Evolutionary conservation across 2,888 invertebrate species (phyloP), one percentile per base, ranked within the genome.

Genomic region (Drosophila ezoana): DNA sequence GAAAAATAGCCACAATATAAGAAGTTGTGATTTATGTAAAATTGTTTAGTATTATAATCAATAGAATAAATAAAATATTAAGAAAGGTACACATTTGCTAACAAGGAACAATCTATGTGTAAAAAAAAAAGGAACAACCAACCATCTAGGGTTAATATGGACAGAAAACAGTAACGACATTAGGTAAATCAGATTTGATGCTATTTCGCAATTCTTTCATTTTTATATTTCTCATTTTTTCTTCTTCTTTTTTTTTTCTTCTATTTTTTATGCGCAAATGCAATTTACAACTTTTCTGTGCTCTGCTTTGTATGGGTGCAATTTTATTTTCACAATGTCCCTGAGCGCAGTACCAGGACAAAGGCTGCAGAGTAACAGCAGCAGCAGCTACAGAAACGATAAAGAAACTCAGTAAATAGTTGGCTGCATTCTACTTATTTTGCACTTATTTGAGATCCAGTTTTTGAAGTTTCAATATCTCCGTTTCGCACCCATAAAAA

Each of bases 211-310:
- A 38, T 51, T 65, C 44, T 48, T 74, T 57, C 45, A 43, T 68
- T 66, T 54, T 16, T 18, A 44, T 56, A 18, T 63, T 40, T 40
- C 48, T 53, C 47, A 23, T 59, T 65, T 61, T 45, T 48, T 11
- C 38, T 40, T 18, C 5, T 40, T 18, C 23, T 45, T 71, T 64
- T 68, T 70, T 64, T 61, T 45, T 48, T 11, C 38, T 40, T 18
- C 5, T 40, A 16, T 68, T 70, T 64, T 68, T 62, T 58, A 62
- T 64, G 60, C 23, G 53, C 57, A 79, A 85, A 85, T 82, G 79
- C 85, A 85, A 85, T 87, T 83, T 84, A 71, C 62, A 86, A 84
- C 72, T 86, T 86, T 83, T 63, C 64, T 71, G 49, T 41, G 45
- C 52, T 54, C 16, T 38, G 51, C 71, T 66, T 82, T 84, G 67